Evolutionary conservation across 2,888 invertebrate genomes (phyloP).

Genomic region (Hypsopygia costalis): DNA sequence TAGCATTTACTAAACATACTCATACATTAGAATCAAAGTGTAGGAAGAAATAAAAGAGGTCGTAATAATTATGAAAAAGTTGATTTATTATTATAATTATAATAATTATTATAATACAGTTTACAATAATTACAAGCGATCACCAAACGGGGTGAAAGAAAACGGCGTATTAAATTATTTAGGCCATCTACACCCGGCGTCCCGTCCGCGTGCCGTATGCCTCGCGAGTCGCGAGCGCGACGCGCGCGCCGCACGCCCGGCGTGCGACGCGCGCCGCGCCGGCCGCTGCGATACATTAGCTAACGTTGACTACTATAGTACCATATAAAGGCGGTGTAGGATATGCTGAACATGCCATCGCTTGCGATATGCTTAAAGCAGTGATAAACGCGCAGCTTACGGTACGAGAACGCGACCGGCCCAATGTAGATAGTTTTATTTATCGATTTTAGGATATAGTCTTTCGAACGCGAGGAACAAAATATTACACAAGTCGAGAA

Average conservation of each 20-base stretch:
- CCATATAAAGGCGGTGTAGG: conserved; percentile 10
- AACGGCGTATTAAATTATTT: conserved; percentile 77
- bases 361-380: conserved; percentile 11
- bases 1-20: too few species aligned
- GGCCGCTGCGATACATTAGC: conserved; percentile 8
- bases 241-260: conserved; percentile 16
- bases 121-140: conserved; percentile 81
- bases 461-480: conserved; percentile 80
- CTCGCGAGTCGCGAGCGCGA: conserved; percentile 20
- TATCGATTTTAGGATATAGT: conserved; percentile 77
- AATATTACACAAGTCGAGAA: conserved; percentile 79
- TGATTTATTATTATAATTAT: conserved; percentile 80
- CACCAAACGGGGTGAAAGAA: conserved; percentile 80
- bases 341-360: conserved; percentile 11
- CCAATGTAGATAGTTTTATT: conserved; percentile 46
- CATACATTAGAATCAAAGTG: too few species aligned
- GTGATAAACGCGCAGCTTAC: conserved; percentile 21
- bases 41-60: conserved; percentile 59
- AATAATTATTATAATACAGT: conserved; percentile 81
- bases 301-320: conserved; percentile 10
- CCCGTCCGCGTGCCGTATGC: conserved; percentile 32
- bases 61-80: conserved; percentile 80
- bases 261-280: conserved; percentile 13
- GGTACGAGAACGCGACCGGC: conserved; percentile 34
- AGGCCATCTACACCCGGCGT: conserved; percentile 48